Percentiles rank a stretch among this genome's conserved stretches.
Evolutionary conservation across 2,113 vertebrate genomes (phyloP).

Genomic region (Psilopsiagon aymara): DNA sequence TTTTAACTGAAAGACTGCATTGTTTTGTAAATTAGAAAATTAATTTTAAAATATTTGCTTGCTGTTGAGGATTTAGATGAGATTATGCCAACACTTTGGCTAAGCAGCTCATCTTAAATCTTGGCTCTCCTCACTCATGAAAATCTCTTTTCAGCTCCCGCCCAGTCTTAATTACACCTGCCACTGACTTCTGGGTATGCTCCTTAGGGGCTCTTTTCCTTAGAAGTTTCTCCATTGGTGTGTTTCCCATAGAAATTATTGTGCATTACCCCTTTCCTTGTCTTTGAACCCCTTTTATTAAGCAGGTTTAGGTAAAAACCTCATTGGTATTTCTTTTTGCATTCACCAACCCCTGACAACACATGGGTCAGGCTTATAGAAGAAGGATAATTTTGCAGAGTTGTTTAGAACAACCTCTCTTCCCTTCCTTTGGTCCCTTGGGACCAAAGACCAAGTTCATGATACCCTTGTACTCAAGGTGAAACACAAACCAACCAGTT

Average conservation of each 20-base stretch:
- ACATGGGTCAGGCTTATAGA: neutral
- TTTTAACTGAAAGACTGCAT: neutral
- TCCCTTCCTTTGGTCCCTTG: neutral
- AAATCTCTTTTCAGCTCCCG: neutral
- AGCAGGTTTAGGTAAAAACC: neutral
- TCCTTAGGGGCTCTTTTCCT: neutral
- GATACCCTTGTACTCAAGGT: neutral
- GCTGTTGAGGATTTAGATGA: neutral
- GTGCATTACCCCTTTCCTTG: neutral
- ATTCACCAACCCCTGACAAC: neutral
- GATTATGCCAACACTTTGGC: neutral
- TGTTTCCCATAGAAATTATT: neutral
- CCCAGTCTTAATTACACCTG: neutral
- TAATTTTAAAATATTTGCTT: constrained; percentile 30
- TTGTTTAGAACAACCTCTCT: neutral
- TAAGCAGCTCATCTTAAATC: neutral
- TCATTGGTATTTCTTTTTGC: neutral
- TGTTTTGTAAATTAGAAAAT: constrained; percentile 11
- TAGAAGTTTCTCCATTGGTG: neutral
- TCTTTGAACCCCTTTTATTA: neutral
- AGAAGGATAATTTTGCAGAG: neutral
- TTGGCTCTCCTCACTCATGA: neutral
- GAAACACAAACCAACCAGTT: neutral
- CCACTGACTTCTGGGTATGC: neutral
- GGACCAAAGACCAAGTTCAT: neutral